phyloP scores from a whole-genome alignment of 1,140 invertebrate species.

The Drosophila trapezifrons region DNA sequence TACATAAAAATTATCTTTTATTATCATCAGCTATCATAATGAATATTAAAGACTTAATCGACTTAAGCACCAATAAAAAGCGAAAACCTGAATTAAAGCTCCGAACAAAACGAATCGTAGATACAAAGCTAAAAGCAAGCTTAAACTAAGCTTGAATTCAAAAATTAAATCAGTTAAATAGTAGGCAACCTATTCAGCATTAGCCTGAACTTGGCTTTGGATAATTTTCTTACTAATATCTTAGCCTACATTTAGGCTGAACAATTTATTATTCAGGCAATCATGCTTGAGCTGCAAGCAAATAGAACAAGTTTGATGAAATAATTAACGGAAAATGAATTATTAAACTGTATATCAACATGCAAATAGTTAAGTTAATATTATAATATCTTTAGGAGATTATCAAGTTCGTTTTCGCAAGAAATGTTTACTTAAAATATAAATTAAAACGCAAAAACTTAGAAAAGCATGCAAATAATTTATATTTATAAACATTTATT shows the following conservation, averaged over 20 bases:
- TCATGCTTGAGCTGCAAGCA: constrained; percentile 15
- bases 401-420: too few species aligned
- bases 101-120: too few species aligned
- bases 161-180: neutral
- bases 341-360: too few species aligned
- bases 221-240: neutral
- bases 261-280: neutral
- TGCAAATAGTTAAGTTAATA: too few species aligned
- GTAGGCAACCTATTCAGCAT: neutral
- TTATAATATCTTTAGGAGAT: too few species aligned
- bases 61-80: constrained; percentile 10
- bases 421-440: too few species aligned
- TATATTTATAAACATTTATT: too few species aligned
- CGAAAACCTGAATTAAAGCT: neutral
- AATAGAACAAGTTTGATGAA: too few species aligned
- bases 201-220: neutral
- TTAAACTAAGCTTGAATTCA: neutral
- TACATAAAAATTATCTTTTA: neutral
- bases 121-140: neutral
- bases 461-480: too few species aligned
- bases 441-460: neutral
- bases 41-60: neutral
- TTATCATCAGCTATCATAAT: constrained; percentile 12
- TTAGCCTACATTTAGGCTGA: constrained; percentile 11
- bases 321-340: too few species aligned